Conservation (phyloP, 2,888 invertebrate genomes). For the Deroplatys truncata region DNA sequence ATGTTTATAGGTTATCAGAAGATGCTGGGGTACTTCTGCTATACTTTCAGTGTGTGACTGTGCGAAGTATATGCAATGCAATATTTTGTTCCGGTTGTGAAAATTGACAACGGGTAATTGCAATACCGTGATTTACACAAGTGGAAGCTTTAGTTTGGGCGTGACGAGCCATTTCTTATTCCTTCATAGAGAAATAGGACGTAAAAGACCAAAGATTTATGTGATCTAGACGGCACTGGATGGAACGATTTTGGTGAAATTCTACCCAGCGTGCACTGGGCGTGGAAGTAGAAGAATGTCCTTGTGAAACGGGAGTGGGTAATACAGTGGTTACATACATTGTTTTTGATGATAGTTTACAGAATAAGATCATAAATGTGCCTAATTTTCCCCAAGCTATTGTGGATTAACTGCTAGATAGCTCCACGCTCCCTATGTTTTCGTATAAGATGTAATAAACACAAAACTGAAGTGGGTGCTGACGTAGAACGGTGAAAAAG, state of each 20-base stretch:
- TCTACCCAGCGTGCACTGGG: constrained; percentile 29
- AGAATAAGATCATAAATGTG: neutral
- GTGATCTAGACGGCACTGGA: constrained; percentile 21
- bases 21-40: neutral
- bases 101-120: neutral
- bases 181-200: neutral
- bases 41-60: neutral
- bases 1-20: neutral
- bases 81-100: neutral
- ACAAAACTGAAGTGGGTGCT: constrained; percentile 22
- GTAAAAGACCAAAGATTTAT: neutral
- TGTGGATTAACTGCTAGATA: neutral
- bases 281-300: constrained; percentile 29
- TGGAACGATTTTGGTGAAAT: constrained; percentile 24
- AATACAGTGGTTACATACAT: constrained; percentile 22
- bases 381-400: neutral
- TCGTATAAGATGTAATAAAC: neutral
- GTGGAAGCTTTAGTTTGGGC: neutral
- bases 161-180: neutral
- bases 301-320: constrained; percentile 29
- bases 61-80: neutral
- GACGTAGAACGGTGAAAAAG: constrained; percentile 21
- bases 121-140: neutral
- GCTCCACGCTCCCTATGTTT: neutral
- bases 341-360: constrained; percentile 16